phyloP scores from a whole-genome alignment of 2,888 invertebrate genomes.

The Apotomis betuletana region DNA sequence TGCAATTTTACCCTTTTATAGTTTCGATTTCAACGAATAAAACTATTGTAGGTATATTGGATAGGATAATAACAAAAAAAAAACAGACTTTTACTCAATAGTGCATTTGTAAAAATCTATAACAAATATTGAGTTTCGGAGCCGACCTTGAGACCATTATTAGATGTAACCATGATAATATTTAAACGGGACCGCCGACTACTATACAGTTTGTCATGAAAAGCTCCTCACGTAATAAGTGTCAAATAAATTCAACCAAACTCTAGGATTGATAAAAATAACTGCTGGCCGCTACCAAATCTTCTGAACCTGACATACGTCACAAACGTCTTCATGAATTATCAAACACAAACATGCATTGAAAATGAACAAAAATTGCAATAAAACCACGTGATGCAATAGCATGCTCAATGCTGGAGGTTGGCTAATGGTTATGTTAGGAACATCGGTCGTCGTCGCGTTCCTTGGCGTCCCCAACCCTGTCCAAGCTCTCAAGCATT shows the following conservation, averaged over 20 bases:
- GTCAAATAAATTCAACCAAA: slow-evolving; percentile 40
- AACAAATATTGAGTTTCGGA: neutral
- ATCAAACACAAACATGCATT: slow-evolving; percentile 30
- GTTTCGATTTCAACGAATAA: too few relatives aligned
- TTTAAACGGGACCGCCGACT: slow-evolving; percentile 10
- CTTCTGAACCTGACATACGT: slow-evolving; percentile 39
- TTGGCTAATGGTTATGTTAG: slow-evolving; percentile 68
- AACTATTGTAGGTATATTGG: too few relatives aligned
- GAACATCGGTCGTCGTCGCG: slow-evolving; percentile 66
- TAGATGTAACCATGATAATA: slow-evolving; percentile 14
- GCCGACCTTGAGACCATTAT: slow-evolving; percentile 17
- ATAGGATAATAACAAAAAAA: too few relatives aligned
- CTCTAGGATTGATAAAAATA: slow-evolving; percentile 26
- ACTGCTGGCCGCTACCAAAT: slow-evolving; percentile 36
- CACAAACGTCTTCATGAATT: slow-evolving; percentile 22
- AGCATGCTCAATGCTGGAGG: slow-evolving; percentile 60
- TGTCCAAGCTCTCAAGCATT: slow-evolving; percentile 66
- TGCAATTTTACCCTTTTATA: too few relatives aligned
- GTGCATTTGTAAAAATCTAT: neutral
- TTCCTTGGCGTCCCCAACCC: slow-evolving; percentile 71
- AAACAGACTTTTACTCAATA: neutral
- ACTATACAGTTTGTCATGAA: slow-evolving; percentile 33
- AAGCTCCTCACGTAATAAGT: slow-evolving; percentile 32
- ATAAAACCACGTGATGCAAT: slow-evolving; percentile 48
- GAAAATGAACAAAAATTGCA: slow-evolving; percentile 48